phyloP scores from a whole-genome alignment of 2,888 invertebrate genomes.

The Rhopalosiphum nymphaeae region DNA sequence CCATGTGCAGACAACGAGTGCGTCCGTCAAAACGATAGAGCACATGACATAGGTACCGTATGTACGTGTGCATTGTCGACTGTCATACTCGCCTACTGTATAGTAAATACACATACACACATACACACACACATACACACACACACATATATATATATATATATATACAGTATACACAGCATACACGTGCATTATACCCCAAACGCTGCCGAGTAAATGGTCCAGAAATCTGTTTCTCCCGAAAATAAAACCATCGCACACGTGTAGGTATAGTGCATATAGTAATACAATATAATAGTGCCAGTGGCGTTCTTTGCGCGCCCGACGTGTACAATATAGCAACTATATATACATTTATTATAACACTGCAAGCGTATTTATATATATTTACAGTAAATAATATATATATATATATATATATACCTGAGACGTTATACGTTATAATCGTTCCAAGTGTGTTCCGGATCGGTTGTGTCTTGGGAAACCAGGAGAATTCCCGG shows the following conservation, averaged over 20 bases:
- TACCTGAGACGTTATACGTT: neutral
- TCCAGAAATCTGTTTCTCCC: slow-evolving; percentile 41
- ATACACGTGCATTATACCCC: neutral
- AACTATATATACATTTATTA: neutral
- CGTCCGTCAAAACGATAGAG: neutral
- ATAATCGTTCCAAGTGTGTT: neutral
- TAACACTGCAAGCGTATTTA: neutral
- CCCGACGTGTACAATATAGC: neutral
- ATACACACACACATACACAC: neutral
- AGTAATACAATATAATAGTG: neutral
- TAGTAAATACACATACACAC: neutral
- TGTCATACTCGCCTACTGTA: neutral
- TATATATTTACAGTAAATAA: neutral
- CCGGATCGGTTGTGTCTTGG: neutral
- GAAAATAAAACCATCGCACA: slow-evolving; percentile 43
- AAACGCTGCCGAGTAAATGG: slow-evolving; percentile 3
- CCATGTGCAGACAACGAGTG: neutral
- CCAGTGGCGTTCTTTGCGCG: neutral
- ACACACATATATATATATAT: too few relatives aligned
- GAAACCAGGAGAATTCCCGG: slow-evolving; percentile 1
- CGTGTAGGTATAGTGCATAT: neutral
- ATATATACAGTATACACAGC: too few relatives aligned
- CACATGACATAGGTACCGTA: neutral
- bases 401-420: neutral
- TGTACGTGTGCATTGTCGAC: neutral